phyloP scores from a whole-genome alignment of 1,140 invertebrate species.

The Colletes gigas region DNA sequence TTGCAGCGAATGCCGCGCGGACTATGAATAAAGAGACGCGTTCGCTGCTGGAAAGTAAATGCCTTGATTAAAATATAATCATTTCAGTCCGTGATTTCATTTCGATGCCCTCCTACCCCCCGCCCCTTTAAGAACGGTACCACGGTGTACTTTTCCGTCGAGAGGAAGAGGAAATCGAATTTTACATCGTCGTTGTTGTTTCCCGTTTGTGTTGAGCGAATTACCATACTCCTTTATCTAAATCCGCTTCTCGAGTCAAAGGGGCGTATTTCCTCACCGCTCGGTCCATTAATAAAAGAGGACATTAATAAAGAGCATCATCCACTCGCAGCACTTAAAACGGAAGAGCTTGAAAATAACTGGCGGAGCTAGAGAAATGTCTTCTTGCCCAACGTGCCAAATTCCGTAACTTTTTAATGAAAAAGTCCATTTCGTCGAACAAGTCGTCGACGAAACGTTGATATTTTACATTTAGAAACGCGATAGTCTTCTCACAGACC shows the following conservation, averaged over 20 bases:
- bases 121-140: background rate
- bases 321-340: constrained; percentile 2
- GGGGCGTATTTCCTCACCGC: constrained; percentile 10
- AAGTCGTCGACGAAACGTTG: no score
- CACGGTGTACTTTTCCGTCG: background rate
- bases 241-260: background rate
- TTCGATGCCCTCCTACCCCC: background rate
- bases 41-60: constrained; percentile 1
- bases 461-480: no score
- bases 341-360: background rate
- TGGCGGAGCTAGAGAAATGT: background rate
- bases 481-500: no score
- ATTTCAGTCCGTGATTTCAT: constrained; percentile 25
- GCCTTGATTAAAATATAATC: constrained; percentile 34
- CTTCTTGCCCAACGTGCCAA: background rate
- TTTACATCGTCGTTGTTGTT: constrained; percentile 21
- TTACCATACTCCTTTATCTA: constrained; percentile 37
- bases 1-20: background rate
- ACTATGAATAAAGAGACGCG: constrained; percentile 12
- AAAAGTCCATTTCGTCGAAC: no score
- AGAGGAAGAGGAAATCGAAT: constrained; percentile 23
- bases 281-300: constrained; percentile 4
- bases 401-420: no score
- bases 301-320: constrained; percentile 32
- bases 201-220: background rate